phyloP scores from a whole-genome alignment of 2,113 vertebrate genomes.

The Pachycephala philippinensis region DNA sequence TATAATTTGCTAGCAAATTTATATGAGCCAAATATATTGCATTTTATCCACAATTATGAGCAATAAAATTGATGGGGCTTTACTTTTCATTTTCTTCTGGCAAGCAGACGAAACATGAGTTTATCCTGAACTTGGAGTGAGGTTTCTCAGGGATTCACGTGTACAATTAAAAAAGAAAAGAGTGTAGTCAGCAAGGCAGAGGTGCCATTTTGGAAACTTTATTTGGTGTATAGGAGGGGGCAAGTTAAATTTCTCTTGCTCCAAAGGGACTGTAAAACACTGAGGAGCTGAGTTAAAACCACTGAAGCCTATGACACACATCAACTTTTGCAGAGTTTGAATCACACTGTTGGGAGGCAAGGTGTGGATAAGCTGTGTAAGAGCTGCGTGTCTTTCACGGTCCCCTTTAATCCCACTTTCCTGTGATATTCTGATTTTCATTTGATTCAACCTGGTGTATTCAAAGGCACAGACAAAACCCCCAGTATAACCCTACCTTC shows the following conservation, averaged over 20 bases:
- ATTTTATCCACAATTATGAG: conserved; percentile 73
- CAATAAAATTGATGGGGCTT: conserved; percentile 71
- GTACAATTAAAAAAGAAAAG: conserved; percentile 45
- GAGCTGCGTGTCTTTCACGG: not conserved
- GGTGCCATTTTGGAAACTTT: conserved; percentile 27
- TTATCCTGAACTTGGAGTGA: conserved; percentile 32
- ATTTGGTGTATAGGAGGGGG: not conserved
- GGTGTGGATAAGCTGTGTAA: not conserved
- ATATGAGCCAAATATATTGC: conserved; percentile 72
- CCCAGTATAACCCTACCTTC: not conserved
- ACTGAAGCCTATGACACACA: not conserved
- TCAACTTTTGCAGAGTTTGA: not conserved
- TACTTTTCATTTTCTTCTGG: conserved; percentile 76
- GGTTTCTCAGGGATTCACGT: conserved; percentile 47
- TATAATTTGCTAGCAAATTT: conserved; percentile 77
- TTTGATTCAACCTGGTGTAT: not conserved
- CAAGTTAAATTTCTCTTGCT: not conserved
- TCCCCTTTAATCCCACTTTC: not conserved
- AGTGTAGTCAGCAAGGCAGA: conserved; percentile 45
- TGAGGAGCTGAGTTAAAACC: conserved; percentile 13
- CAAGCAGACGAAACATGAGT: conserved; percentile 49
- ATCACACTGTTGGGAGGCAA: not conserved
- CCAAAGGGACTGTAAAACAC: not conserved
- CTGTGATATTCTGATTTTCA: not conserved
- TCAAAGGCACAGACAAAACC: not conserved